Conservation (phyloP, 2,888 invertebrate genomes). For the Autographa pulchrina region DNA sequence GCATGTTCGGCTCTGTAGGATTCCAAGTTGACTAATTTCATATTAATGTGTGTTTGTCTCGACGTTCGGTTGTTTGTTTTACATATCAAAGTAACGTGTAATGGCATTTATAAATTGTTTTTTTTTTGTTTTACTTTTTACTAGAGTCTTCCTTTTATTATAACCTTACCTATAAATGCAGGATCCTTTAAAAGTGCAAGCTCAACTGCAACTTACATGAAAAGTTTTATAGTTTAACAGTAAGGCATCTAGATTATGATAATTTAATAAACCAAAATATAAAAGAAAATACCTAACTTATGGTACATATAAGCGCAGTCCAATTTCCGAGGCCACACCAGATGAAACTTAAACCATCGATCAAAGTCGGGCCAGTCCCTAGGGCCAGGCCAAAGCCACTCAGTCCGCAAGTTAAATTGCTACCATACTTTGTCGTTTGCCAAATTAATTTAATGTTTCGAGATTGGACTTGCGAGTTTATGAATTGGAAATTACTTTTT, state of each 20-base stretch:
- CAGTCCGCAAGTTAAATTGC: conserved; percentile 58
- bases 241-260: too few species aligned
- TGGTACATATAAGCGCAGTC: conserved; percentile 29
- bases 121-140: too few species aligned
- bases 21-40: conserved; percentile 77
- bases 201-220: too few species aligned
- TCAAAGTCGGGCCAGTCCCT: conserved; percentile 55
- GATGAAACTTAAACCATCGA: conserved; percentile 56
- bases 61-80: conserved; percentile 46
- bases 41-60: conserved; percentile 75
- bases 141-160: too few species aligned
- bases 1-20: conserved; percentile 61
- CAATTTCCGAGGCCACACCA: conserved; percentile 41
- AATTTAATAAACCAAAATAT: neutral
- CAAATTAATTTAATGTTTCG: conserved; percentile 55
- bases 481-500: conserved; percentile 18
- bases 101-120: neutral
- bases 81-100: neutral
- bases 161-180: too few species aligned
- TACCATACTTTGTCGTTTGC: conserved; percentile 44
- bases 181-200: too few species aligned
- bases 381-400: conserved; percentile 36
- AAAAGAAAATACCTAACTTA: conserved; percentile 14
- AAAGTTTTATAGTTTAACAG: too few species aligned
- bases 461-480: conserved; percentile 30